These are phyloP conservation scores for Psococerastis gibbosa DNA, from an alignment of 2,888 invertebrate species.

Conservation along the genomic window DNA sequence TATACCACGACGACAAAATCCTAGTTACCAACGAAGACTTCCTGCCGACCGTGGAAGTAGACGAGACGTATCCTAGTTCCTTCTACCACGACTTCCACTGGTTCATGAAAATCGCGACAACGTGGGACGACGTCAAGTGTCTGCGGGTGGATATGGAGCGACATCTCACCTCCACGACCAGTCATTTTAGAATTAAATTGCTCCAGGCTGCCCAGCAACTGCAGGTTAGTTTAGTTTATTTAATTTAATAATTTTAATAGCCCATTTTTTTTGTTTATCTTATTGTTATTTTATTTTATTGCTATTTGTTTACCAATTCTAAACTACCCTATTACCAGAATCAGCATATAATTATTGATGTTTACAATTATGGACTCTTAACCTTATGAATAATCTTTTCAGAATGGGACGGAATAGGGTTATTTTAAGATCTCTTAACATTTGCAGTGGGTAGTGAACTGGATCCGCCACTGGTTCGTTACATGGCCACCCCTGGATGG, in stretches of 20 bases:
- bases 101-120: slow-evolving; percentile 94
- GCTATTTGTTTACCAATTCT: too few species aligned
- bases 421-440: too few species aligned
- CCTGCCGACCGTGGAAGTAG: slow-evolving; percentile 90
- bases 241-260: not conserved
- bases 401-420: too few species aligned
- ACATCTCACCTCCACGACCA: slow-evolving; percentile 69
- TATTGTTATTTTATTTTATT: slow-evolving; percentile 3
- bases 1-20: slow-evolving; percentile 91
- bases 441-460: too few species aligned
- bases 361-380: too few species aligned
- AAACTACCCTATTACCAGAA: too few species aligned
- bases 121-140: slow-evolving; percentile 91
- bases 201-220: slow-evolving; percentile 84
- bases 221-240: slow-evolving; percentile 29
- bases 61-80: slow-evolving; percentile 84
- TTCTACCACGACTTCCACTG: slow-evolving; percentile 90
- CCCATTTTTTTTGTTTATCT: not conserved
- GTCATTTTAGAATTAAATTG: slow-evolving; percentile 78
- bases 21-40: slow-evolving; percentile 94
- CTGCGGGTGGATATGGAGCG: slow-evolving; percentile 89
- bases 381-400: too few species aligned
- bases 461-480: too few species aligned
- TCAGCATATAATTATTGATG: too few species aligned
- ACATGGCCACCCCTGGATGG: too few species aligned